Evolutionary conservation across 2,113 vertebrate genomes (phyloP).

Genomic region (Deroptyus accipitrinus): DNA sequence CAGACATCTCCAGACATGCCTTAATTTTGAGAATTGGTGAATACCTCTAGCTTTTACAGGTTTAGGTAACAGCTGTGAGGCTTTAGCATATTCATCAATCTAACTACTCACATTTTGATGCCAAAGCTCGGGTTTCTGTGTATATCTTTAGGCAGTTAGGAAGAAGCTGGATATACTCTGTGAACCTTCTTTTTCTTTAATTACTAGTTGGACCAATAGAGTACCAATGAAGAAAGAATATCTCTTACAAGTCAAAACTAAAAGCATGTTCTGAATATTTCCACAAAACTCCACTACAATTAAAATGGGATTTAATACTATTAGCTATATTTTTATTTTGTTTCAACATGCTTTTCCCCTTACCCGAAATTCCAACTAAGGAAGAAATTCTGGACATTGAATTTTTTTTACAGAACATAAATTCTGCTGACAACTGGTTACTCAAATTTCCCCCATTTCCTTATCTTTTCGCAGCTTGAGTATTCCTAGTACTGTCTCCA

Average conservation of each 20-base stretch:
- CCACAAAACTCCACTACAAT: neutral
- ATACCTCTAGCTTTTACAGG: neutral
- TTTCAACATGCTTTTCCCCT: neutral
- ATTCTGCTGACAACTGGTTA: neutral
- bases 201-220: neutral
- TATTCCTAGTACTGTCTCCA: neutral
- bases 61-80: neutral
- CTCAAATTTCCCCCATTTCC: neutral
- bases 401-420: neutral
- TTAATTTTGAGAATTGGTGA: neutral
- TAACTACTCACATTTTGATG: neutral
- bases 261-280: neutral
- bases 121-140: neutral
- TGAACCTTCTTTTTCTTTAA: neutral
- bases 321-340: neutral
- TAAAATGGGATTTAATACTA: neutral
- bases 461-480: neutral
- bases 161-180: neutral
- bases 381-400: neutral
- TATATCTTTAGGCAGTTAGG: neutral
- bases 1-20: neutral
- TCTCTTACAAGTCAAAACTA: neutral
- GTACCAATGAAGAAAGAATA: neutral
- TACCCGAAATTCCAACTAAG: neutral
- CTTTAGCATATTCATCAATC: neutral